Evolutionary conservation across 1,140 invertebrate species (phyloP).

Genomic region (Pinna nobilis): DNA sequence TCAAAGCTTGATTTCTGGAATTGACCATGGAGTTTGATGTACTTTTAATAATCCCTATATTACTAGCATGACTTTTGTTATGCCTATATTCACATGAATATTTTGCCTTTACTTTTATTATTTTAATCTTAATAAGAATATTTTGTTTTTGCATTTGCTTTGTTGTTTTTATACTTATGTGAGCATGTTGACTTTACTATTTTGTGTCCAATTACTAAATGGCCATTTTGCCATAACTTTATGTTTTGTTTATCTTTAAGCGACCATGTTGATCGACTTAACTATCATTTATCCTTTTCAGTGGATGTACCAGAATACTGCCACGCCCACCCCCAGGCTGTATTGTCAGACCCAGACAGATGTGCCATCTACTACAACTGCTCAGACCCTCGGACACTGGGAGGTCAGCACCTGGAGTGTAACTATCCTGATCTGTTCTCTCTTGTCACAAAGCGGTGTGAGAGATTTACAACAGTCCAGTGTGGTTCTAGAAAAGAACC

Average conservation of each 20-base stretch:
- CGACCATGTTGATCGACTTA: constrained; percentile 16
- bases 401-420: constrained; percentile 30
- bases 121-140: too few species aligned
- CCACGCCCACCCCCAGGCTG: constrained; percentile 9
- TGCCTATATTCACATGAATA: too few species aligned
- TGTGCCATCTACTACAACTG: constrained; percentile 60
- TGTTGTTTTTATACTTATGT: too few species aligned
- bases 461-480: constrained; percentile 45
- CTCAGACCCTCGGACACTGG: constrained; percentile 19
- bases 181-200: too few species aligned
- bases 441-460: constrained; percentile 36
- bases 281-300: constrained; percentile 10
- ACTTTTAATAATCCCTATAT: too few species aligned
- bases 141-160: too few species aligned
- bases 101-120: too few species aligned
- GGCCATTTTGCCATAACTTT: too few species aligned
- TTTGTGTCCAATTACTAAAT: too few species aligned
- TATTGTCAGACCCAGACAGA: constrained; percentile 47
- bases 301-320: constrained; percentile 31
- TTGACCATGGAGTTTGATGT: too few species aligned
- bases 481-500: constrained; percentile 57
- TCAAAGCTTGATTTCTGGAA: too few species aligned
- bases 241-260: constrained; percentile 13
- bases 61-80: too few species aligned
- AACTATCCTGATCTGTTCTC: constrained; percentile 57